A percentile compares a stretch with the other conserved stretches of the same genome.
Conservation (phyloP, 2,888 invertebrate genomes). For the Rhingia rostrata region DNA sequence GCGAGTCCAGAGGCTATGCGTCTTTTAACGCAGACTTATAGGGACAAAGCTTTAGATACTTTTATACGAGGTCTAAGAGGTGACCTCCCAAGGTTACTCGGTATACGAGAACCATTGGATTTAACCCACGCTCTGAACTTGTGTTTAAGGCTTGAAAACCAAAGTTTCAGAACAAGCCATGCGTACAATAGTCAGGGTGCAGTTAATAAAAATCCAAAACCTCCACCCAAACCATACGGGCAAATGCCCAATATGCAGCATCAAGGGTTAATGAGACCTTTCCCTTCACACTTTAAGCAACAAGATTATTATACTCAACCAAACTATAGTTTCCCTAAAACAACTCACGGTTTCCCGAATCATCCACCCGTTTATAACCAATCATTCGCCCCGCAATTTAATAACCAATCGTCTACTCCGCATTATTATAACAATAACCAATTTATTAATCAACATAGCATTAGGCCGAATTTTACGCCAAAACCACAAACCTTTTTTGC, state of each 20-base stretch:
- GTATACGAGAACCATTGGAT: slow-evolving; percentile 21
- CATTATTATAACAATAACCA: too few relatives aligned
- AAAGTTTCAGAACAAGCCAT: neutral
- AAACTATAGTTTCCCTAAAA: too few relatives aligned
- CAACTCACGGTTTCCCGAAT: too few relatives aligned
- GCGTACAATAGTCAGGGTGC: neutral
- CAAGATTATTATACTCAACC: too few relatives aligned
- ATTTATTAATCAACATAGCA: too few relatives aligned
- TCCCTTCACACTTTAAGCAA: too few relatives aligned
- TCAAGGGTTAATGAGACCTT: too few relatives aligned
- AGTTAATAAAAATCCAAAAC: neutral
- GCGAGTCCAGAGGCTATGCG: slow-evolving; percentile 35
- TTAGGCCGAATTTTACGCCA: too few relatives aligned
- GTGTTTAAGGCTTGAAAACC: slow-evolving; percentile 5
- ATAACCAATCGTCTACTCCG: too few relatives aligned
- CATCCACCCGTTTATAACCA: too few relatives aligned
- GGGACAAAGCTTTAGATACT: slow-evolving; percentile 41
- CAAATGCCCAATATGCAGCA: neutral
- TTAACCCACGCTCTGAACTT: neutral
- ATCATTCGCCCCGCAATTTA: too few relatives aligned
- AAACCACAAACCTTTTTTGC: too few relatives aligned
- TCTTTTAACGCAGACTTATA: slow-evolving; percentile 43
- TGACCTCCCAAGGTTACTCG: slow-evolving; percentile 29
- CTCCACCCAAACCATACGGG: neutral
- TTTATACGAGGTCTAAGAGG: slow-evolving; percentile 48